phyloP scores from a whole-genome alignment of 92 coral and sea anemone species.

The Isaurus tuberculatus region DNA sequence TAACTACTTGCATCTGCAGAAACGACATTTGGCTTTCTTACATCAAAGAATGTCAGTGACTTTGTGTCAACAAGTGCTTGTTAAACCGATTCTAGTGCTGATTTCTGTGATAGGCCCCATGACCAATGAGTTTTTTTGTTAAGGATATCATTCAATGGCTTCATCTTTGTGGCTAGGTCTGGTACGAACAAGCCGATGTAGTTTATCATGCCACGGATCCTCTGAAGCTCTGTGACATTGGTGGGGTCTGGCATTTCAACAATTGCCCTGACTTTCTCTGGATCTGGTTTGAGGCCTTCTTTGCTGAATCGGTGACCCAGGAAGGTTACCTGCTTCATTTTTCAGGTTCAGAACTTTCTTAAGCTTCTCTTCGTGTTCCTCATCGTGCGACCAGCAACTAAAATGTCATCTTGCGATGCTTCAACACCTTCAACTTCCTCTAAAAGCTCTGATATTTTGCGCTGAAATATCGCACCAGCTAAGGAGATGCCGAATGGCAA shows the following conservation, averaged over 20 bases:
- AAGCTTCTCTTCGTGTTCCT: too few relatives aligned
- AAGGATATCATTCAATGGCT: constrained; percentile 50
- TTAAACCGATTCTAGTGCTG: constrained; percentile 38
- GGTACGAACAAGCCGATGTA: constrained; percentile 43
- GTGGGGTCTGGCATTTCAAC: constrained; percentile 42
- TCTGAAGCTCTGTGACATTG: constrained; percentile 40
- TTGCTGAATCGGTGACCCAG: constrained; percentile 23
- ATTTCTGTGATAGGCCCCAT: constrained; percentile 51
- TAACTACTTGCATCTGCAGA: constrained; percentile 61
- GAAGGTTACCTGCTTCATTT: constrained; percentile 1
- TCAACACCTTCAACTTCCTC: constrained; percentile 30
- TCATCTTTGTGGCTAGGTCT: constrained; percentile 48
- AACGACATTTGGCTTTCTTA: constrained; percentile 34
- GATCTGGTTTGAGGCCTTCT: constrained; percentile 22
- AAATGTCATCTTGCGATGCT: constrained; percentile 40
- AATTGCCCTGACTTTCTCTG: too few relatives aligned
- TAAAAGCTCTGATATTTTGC: constrained; percentile 29
- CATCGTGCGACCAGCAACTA: constrained; percentile 38
- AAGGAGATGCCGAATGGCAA: constrained; percentile 34
- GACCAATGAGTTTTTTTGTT: constrained; percentile 48
- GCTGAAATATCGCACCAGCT: constrained; percentile 44
- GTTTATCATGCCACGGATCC: constrained; percentile 52
- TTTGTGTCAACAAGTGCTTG: constrained; percentile 16
- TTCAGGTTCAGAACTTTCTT: too few relatives aligned
- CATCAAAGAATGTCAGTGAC: constrained; percentile 23